phyloP scores from a whole-genome alignment of 2,888 invertebrate genomes.

The Ectropis crepuscularia region DNA sequence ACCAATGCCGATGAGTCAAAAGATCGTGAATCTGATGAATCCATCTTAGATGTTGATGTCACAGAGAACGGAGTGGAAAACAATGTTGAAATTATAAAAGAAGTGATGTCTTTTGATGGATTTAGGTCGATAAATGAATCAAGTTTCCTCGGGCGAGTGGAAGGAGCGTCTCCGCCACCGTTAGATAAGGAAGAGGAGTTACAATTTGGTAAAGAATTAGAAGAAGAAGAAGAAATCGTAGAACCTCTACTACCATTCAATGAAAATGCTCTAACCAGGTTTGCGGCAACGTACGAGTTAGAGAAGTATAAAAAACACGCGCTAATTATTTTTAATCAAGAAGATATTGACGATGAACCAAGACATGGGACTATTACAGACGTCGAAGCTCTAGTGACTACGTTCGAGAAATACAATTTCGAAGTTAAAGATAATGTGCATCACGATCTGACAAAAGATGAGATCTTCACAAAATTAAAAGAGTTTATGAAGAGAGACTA shows the following conservation, averaged over 20 bases:
- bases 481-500: conserved; percentile 54
- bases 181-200: neutral
- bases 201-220: neutral
- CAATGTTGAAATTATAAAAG: neutral
- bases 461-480: conserved; percentile 56
- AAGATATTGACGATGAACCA: conserved; percentile 55
- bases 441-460: conserved; percentile 58
- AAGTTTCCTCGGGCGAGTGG: conserved; percentile 4
- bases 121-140: conserved; percentile 1
- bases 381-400: conserved; percentile 54
- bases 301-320: conserved; percentile 68
- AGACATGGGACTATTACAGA: conserved; percentile 66
- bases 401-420: conserved; percentile 63
- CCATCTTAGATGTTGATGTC: conserved; percentile 7
- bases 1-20: neutral
- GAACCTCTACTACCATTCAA: conserved; percentile 4
- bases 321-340: conserved; percentile 70
- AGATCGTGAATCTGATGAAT: conserved; percentile 14
- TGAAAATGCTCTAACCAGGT: conserved; percentile 51
- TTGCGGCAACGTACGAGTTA: conserved; percentile 63
- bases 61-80: conserved; percentile 1
- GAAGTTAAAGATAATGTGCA: conserved; percentile 52
- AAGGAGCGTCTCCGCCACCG: conserved; percentile 12
- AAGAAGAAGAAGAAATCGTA: neutral
- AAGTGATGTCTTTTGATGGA: conserved; percentile 10